Conservation (phyloP, 2,888 invertebrate species). For the Rhodophaea formosa region DNA sequence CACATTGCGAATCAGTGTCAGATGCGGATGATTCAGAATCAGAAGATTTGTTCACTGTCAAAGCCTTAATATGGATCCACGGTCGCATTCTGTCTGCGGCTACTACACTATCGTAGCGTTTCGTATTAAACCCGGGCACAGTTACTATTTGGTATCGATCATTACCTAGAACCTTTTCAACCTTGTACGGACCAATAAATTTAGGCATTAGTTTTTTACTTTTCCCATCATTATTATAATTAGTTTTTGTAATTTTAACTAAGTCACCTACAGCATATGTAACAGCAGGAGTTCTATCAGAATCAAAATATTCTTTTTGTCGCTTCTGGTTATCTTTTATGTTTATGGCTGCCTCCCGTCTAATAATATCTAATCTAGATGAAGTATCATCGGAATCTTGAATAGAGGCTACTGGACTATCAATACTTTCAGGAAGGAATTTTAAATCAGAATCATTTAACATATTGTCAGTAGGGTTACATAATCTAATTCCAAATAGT, state of each 20-base stretch:
- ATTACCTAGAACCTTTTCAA: slow-evolving; percentile 2
- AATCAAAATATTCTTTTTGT: slow-evolving; percentile 27
- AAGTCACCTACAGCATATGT: slow-evolving; percentile 27
- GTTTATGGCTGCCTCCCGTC: not conserved
- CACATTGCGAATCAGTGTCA: not conserved
- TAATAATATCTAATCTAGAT: not conserved
- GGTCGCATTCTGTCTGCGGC: slow-evolving; percentile 2
- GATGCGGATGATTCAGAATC: not conserved
- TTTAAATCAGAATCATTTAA: not conserved
- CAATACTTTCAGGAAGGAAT: too few species aligned
- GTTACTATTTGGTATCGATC: slow-evolving; percentile 1
- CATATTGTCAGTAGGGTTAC: not conserved
- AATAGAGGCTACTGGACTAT: too few species aligned
- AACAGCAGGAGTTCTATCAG: slow-evolving; percentile 23
- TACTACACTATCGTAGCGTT: not conserved
- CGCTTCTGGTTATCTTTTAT: slow-evolving; percentile 19
- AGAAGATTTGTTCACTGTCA: not conserved
- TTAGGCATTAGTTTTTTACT: slow-evolving; percentile 30
- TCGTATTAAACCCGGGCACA: not conserved
- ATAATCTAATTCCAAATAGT: not conserved
- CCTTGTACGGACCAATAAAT: slow-evolving; percentile 27
- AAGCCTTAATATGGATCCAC: not conserved
- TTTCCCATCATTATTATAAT: slow-evolving; percentile 29
- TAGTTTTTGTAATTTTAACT: slow-evolving; percentile 28
- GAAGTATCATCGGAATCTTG: not conserved